Percentiles rank a stretch among this genome's conserved stretches.
Conservation (phyloP, 2,797 vertebrate species). For the Bradypodion pumilum region DNA sequence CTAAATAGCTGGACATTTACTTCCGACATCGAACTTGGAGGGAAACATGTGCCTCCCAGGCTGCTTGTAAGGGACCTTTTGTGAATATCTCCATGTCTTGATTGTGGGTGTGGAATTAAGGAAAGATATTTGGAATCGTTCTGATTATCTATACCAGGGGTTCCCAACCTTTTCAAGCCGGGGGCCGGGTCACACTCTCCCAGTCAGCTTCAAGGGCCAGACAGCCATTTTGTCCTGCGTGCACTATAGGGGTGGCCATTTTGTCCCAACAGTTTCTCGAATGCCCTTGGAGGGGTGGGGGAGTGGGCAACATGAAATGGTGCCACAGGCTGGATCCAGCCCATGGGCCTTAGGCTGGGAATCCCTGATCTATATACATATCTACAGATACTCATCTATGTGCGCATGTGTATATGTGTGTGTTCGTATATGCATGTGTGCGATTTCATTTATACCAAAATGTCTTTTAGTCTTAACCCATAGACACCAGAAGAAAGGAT, state of each 20-base stretch:
- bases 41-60: conserved; percentile 90
- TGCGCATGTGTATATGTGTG: no score
- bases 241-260: no score
- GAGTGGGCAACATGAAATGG: no score
- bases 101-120: conserved; percentile 13
- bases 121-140: conserved; percentile 38
- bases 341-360: no score
- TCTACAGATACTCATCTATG: conserved; percentile 7
- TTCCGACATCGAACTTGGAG: conserved; percentile 93
- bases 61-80: conserved; percentile 57
- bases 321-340: no score
- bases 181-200: no score
- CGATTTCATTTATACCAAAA: neutral
- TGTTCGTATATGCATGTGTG: no score
- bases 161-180: no score
- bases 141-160: neutral
- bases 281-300: no score
- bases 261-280: no score
- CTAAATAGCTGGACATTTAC: conserved; percentile 85
- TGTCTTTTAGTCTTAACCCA: neutral
- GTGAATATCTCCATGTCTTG: conserved; percentile 45
- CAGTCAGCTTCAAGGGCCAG: no score
- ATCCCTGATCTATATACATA: neutral
- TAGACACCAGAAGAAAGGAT: neutral
- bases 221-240: no score